phyloP scores from a whole-genome alignment of 2,888 invertebrate genomes.

The Drosophila meridionalis region DNA sequence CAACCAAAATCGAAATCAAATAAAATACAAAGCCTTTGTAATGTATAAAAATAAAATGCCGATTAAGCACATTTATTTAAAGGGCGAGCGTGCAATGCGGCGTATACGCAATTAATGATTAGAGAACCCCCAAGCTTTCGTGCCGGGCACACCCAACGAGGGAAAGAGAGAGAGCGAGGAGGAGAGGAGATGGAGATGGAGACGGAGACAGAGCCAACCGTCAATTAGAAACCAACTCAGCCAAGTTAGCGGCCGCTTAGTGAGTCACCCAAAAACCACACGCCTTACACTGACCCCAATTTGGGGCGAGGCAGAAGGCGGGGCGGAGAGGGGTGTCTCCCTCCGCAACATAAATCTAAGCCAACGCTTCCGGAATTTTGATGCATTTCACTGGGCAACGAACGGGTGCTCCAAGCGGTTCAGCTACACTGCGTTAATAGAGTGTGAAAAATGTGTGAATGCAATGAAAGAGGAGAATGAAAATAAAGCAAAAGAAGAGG shows the following conservation, averaged over 20 bases:
- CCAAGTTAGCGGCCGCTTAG: conserved; percentile 59
- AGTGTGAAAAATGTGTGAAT: conserved; percentile 60
- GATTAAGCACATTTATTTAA: conserved; percentile 50
- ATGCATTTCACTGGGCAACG: conserved; percentile 62
- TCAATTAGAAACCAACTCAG: conserved; percentile 60
- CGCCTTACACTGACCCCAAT: conserved; percentile 64
- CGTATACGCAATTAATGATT: conserved; percentile 63
- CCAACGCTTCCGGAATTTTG: conserved; percentile 69
- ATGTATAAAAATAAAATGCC: conserved; percentile 56
- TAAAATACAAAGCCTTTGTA: conserved; percentile 29
- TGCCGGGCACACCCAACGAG: conserved; percentile 55
- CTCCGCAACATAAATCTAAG: conserved; percentile 55
- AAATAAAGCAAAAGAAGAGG: not conserved
- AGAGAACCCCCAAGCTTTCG: conserved; percentile 29
- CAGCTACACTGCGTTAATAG: conserved; percentile 61
- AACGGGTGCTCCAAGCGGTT: conserved; percentile 27
- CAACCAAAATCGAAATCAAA: conserved; percentile 21
- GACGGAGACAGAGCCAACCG: not conserved
- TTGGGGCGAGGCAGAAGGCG: conserved; percentile 25
- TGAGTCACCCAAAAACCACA: conserved; percentile 47
- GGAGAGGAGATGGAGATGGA: not conserved
- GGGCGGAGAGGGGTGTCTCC: not conserved
- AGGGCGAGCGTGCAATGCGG: conserved; percentile 40
- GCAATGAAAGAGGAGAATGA: conserved; percentile 9
- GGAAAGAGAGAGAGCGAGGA: not conserved